Evolutionary conservation across 2,797 vertebrate genomes (phyloP), one percentile per base, ranked within the genome.

Genomic region (Karalla daura): DNA sequence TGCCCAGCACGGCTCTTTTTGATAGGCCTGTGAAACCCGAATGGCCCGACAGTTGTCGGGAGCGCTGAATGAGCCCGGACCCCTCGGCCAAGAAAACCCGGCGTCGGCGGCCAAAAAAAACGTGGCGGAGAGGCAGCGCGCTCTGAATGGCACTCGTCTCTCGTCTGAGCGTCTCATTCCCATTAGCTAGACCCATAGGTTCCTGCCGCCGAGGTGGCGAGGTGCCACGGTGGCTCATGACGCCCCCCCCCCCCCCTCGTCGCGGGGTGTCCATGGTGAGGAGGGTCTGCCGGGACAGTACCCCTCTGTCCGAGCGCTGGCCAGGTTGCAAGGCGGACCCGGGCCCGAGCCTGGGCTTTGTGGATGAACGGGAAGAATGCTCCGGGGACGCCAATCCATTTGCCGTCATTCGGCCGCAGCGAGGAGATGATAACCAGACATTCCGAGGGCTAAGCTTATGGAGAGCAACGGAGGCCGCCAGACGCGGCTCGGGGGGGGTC

Each of bases 21-120:
- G 82, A 92, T 84, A 73, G 83, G 76, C 88, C 84, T 64, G 36
- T 88, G 87, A 89, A 92, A 91, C 81, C 78, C 50, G 75, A 90
- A 87, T 63, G 80, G 89, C 83, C 83, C 83, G 85, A 11, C 69
- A 72, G 79, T 87, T 76, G 80, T 81, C 53, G 72, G n/a, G 66
- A 62, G 75, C 59, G 66, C 44, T 89, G 77, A 91, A 89, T 86
- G 80, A 81, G 62, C 30, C 24, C 5, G 35, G n/a, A 81, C 39
- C 18, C 50, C 47, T 20, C 52, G 24, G 87, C 87, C 89, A 91
- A 85, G 66, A 86, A 81, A 85, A 80, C 58, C 43, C 47, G 1
- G 58, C 23, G 17, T 6, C 35, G 0, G 63, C 51, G 4, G 82
- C 83, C 82, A 83, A 89, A 73, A 86, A 85, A 43, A 62, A 65